Base-by-base conservation (phyloP, 2,888 invertebrate genomes). In the Melolontha melolontha region DNA sequence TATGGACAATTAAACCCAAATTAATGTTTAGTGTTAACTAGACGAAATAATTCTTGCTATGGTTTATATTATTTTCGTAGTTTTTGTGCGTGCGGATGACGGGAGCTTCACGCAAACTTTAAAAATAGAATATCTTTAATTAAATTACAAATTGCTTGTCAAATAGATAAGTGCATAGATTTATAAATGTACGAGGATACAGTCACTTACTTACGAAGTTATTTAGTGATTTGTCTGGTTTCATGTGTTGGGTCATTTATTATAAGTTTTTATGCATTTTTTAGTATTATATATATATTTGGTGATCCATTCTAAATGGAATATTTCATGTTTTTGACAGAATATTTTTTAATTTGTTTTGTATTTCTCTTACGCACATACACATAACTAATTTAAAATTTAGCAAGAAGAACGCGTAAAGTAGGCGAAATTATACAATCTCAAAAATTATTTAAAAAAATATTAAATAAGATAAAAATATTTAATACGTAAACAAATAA, bases 81-180 rank as follows among this genome's bases (percentile, higher is more conserved):
- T 44, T 59, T 27, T 59, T 34, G 59, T 34, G 7, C 7, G 6
- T 34, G 34, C 34, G 6, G 22, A 14, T 44, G 44, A 14, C 44
- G 59, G 59, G 44, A 44, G 44, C 47, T 59, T 44, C 42, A 42
- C 57, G 57, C 14, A 42, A 57, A 59, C 44, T 59, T 44, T 34
- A 44, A 47, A 59, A 59, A 59, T 59, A 59, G 59, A 59, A 44
- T 12, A 12, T 40, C 44, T 34, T 27, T 59, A 59, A 59, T 59
- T 59, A 44, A 57, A 47, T 59, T 59, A 59, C 59, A 59, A 59
- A 59, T 59, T 59, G 44, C 59, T 44, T 59, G 59, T 59, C 59
- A 59, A 59, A 59, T 59, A 44, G 29, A 47, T 59, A 59, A 59
- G 59, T 59, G 59, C 44, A 44, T 44, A 44, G 59, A 59, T 59